phyloP scores from a whole-genome alignment of 2,113 vertebrate species.

The Xiphias gladius region DNA sequence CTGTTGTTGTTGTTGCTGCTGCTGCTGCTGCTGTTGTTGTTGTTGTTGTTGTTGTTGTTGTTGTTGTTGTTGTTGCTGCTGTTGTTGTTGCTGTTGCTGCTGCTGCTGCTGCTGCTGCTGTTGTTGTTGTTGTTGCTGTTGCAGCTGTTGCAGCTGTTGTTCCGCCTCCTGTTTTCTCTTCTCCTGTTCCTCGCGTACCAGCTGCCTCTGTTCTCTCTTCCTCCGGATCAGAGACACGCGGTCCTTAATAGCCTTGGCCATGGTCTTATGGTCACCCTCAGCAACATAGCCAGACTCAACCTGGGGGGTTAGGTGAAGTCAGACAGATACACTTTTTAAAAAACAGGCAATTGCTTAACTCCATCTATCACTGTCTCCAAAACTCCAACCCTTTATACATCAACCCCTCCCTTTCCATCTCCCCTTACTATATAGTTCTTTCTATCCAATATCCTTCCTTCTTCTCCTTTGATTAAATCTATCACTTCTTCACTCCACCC shows the following conservation, averaged over 20 bases:
- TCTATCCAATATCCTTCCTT: neutral
- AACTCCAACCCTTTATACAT: neutral
- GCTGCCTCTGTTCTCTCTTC: constrained; percentile 95
- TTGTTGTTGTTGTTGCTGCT: constrained; percentile 87
- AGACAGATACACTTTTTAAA: neutral
- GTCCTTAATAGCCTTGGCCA: constrained; percentile 99
- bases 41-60: constrained; percentile 87
- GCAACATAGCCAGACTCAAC: constrained; percentile 98
- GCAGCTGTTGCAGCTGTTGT: constrained; percentile 37
- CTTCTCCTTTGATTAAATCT: neutral
- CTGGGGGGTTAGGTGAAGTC: constrained; percentile 72
- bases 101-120: constrained; percentile 83
- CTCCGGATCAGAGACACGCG: constrained; percentile 96
- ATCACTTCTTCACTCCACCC: neutral
- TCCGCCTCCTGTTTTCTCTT: constrained; percentile 89
- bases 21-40: constrained; percentile 84
- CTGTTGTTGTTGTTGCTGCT: constrained; percentile 64
- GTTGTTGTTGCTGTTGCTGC: constrained; percentile 87
- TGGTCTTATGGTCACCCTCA: constrained; percentile 98
- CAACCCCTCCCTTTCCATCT: neutral
- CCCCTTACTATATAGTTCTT: neutral
- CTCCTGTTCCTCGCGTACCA: constrained; percentile 94
- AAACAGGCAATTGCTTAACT: neutral
- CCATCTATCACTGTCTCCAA: neutral
- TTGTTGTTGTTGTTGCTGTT: neutral